Percentiles rank a stretch among this genome's conserved stretches.
These are phyloP conservation scores for Conus ventricosus DNA, from an alignment of 1,140 invertebrate genomes.

Conservation along the genomic window DNA sequence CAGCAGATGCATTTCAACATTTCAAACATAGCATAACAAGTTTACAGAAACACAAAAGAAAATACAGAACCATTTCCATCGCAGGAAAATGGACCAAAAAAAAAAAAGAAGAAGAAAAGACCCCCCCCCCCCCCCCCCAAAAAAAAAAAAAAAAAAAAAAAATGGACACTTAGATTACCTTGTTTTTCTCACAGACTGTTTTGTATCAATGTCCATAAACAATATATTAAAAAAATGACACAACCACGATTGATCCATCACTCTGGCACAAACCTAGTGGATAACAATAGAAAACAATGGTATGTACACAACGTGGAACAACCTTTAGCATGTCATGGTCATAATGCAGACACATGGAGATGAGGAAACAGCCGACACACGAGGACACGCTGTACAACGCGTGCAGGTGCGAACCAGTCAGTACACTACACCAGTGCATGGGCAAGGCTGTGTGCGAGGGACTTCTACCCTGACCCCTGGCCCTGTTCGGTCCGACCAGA, in stretches of 20 bases:
- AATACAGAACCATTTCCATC: background rate
- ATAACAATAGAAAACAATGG: background rate
- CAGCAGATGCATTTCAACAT: background rate
- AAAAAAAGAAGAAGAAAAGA: too few species aligned
- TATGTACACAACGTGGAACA: background rate
- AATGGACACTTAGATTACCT: background rate
- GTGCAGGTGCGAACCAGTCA: background rate
- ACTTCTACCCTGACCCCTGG: background rate
- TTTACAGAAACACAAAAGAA: background rate
- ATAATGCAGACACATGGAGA: too few species aligned
- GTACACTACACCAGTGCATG: background rate
- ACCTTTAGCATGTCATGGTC: background rate
- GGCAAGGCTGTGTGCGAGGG: background rate
- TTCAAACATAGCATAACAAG: background rate
- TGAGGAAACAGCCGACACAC: background rate
- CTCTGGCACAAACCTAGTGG: background rate
- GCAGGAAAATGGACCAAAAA: background rate
- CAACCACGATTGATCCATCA: constrained; percentile 7
- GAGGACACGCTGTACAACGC: background rate
- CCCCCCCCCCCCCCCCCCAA: background rate
- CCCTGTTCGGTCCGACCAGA: background rate
- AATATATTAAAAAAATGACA: background rate
- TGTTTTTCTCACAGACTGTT: background rate
- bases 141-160: too few species aligned
- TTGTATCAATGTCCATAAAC: background rate